Base-by-base conservation (phyloP, 2,113 vertebrate species). In the Petrocephalus zakoni region DNA sequence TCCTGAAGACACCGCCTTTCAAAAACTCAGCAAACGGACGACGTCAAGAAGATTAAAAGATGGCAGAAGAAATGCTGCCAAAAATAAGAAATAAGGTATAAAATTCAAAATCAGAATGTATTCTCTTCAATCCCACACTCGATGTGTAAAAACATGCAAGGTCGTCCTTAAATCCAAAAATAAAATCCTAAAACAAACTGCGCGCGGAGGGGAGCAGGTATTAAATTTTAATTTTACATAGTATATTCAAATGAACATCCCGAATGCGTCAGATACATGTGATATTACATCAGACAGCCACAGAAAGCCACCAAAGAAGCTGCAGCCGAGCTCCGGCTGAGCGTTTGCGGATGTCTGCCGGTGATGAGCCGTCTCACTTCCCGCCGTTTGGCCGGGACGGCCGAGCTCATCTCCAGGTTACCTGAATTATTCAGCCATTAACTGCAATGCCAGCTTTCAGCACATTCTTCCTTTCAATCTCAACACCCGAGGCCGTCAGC, bases 141-240 rank as follows among this genome's bases (percentile, higher is more conserved):
- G 75, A 91, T 89, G 72, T 90, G 89, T 90, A 92, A 93, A 93
- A 94, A 92, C 89, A 84, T 51, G 90, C 88, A 15, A 92, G 92
- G 90, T 86, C 68, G 90, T 89, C 51, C 5, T 81, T 86, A 64
- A 49, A 22, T 47, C 42, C 29, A 61, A 51, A 81, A 81, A 61
- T 55, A 64, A 37, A 58, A 88, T 72, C 89, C 88, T 11, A 58
- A 90, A 92, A 91, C 75, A 81, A 91, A 86, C 88, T 11, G 90
- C 88, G 29, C 29, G 34, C 1, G 29, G 68, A 37, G 13, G 29
- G 68, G 68, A 37, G 34, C 13, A 17, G 17, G 29, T n/a, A 37
- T 37, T 75, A 17, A 75, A 75, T 34, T 75, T 75, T 19, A 75
- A 37, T 37, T 75, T 37, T 0, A 13, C 81, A 83, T 47, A n/a